phyloP scores from a whole-genome alignment of 2,888 invertebrate genomes.

The Syrista parreyssii region DNA sequence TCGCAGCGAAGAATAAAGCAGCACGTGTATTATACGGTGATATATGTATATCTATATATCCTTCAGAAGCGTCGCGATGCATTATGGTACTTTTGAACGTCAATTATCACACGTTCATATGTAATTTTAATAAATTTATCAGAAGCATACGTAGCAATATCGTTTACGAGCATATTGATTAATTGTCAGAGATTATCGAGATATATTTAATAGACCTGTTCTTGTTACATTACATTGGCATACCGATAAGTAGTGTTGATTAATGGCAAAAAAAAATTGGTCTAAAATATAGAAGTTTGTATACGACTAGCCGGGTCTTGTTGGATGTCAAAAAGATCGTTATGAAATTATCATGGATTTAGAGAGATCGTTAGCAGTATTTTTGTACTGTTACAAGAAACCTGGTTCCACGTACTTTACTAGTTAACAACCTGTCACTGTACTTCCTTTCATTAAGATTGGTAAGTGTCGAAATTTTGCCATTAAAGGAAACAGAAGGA shows the following conservation, averaged over 20 bases:
- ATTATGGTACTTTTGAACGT: not conserved
- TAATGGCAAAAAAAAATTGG: not conserved
- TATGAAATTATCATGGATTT: not conserved
- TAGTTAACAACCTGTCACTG: too few relatives aligned
- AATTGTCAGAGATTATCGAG: not conserved
- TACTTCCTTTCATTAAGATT: not conserved
- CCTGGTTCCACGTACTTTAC: too few relatives aligned
- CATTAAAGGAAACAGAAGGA: not conserved
- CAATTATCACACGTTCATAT: not conserved
- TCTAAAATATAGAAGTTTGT: not conserved
- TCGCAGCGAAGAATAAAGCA: conserved; percentile 2
- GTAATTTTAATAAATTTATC: not conserved
- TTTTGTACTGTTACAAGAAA: too few relatives aligned
- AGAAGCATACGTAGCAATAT: not conserved
- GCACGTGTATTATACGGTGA: conserved; percentile 3
- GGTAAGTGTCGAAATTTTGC: not conserved
- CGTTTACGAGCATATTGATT: not conserved
- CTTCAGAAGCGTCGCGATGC: not conserved
- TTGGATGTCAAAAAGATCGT: not conserved
- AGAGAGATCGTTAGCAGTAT: too few relatives aligned
- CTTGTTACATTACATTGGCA: not conserved
- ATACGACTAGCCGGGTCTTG: not conserved
- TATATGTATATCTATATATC: not conserved
- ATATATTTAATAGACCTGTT: not conserved
- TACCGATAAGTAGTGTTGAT: not conserved